Base-by-base conservation (phyloP, 1,140 invertebrate genomes). In the Reticulitermes speratus region DNA sequence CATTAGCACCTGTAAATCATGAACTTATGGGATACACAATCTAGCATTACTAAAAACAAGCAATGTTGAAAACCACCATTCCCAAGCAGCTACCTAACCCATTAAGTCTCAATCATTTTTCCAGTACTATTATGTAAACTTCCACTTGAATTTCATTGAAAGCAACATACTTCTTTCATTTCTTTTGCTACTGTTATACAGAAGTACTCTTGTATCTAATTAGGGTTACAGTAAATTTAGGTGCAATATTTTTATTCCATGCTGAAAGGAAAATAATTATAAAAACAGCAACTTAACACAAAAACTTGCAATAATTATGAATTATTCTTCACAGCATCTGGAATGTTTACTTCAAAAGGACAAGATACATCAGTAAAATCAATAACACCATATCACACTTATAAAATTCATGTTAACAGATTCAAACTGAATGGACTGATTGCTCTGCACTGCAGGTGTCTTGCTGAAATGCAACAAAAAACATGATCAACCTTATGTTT, bases 321-420 rank as follows among this genome's bases (percentile, higher is more conserved):
- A 30, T n/a, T 75, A 75, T 25, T 75, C 65, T 75, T 75, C 65
- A n/a, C 65, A n/a, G 65, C 65, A 75, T 75, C 65, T 75, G 25
- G 65, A 75, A 75, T 75, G n/a, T 75, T 75, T 55, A 55, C 52
- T 55, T 75, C 65, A 75, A 55, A 55, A 55, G 25, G 65, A 75
- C 65, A n/a, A 19, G 65, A n/a, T 0, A 75, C n/a, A 75, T 14
- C 14, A 19, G 52, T 75, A 75, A n/a, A 21, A 75, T 75, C 65
- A 75, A 75, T 30, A 75, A n/a, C 65, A 75, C 7, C n/a, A 30
- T 30, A 75, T 75, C n/a, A 75, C n/a, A 75, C 2, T 1, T 75
- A 14, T 8, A 30, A 30, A 11, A 30, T 30, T 55, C 52, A 16
- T 55, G 19, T 55, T 55, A 55, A 55, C 19, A 55, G 14, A 55